Base-by-base conservation (phyloP, 35 echinoderm and acorn worm species). In the Apostichopus parvimensis region DNA sequence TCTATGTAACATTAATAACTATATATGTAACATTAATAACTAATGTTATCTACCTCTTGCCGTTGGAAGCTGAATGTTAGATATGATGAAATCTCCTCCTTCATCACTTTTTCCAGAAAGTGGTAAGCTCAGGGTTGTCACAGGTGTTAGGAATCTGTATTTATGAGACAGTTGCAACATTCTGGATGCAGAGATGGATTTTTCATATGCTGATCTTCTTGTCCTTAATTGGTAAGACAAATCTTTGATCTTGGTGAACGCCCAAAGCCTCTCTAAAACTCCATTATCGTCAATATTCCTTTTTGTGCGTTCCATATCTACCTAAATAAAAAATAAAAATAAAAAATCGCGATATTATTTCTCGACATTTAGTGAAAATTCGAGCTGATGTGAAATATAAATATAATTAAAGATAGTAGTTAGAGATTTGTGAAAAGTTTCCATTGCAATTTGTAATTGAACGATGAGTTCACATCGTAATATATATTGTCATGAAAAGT, bases 101-200 rank as follows among this genome's bases (percentile, higher is more conserved):
- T 7, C 17, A 75, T 7, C 17, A 75, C 20, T 75, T 75, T 18
- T 20, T 18, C 15, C 71, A 75, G 71, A 75, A 7, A 75, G 71
- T 20, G 71, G 71, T 75, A 75, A 75, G 71, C 20, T 75, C 14
- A 75, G 71, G n/a, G 71, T 75, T 54, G 86, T 88, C 24, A 88
- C 13, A 8, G 86, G 86, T 10, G 86, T 88, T 4, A 88, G 25
- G 52, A 23, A 88, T 64, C 61, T 26, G 52, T 88, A 73, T 24
- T 72, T 73, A 7, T 72, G 86, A 9, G 86, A 26, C 15, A 88
- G 23, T 21, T 34, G 4, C 45, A 88, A 13, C 24, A 88, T 28
- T 88, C 72, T 75, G 21, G 24, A 54, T 23, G 60, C 21, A 64
- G 24, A 14, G n/a, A 10, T 72, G 86, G 60, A 28, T 24, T 54